These are phyloP conservation scores for Gastracanthus pulcherrimus DNA, from an alignment of 2,888 invertebrate species.

Conservation along the genomic window DNA sequence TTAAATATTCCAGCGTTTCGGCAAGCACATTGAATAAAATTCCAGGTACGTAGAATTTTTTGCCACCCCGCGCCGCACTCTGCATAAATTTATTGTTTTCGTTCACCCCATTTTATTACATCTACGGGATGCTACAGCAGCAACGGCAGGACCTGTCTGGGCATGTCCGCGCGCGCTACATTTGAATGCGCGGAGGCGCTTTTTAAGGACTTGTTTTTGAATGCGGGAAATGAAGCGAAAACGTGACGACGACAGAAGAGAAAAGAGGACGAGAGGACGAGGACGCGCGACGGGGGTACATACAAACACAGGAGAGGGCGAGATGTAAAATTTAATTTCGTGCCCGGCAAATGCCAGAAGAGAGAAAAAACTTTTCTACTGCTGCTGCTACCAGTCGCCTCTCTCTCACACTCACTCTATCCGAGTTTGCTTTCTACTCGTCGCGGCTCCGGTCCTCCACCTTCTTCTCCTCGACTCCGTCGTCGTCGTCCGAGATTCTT, in stretches of 20 bases:
- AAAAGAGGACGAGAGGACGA: neutral
- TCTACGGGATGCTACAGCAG: no score
- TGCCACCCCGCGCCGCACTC: neutral
- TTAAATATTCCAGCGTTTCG: slow-evolving; percentile 13
- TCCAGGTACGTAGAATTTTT: slow-evolving; percentile 21
- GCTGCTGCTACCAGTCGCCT: neutral
- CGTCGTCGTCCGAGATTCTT: slow-evolving; percentile 33
- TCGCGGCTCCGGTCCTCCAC: neutral
- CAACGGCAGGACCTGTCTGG: neutral
- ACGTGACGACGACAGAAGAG: slow-evolving; percentile 35
- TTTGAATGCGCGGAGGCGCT: slow-evolving; percentile 33
- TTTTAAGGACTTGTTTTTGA: slow-evolving; percentile 41
- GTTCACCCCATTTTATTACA: slow-evolving; percentile 1
- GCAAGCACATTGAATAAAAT: slow-evolving; percentile 1
- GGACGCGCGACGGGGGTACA: neutral
- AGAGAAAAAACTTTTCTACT: slow-evolving; percentile 15
- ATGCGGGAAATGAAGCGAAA: slow-evolving; percentile 46
- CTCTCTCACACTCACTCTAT: neutral
- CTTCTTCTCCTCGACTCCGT: neutral
- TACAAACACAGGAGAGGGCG: neutral
- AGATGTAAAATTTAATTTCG: slow-evolving; percentile 52
- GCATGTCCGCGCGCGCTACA: neutral
- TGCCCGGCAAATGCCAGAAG: slow-evolving; percentile 8
- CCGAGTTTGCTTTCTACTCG: neutral
- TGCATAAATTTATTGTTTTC: slow-evolving; percentile 48